Conservation (phyloP, 1,140 invertebrate species). For the Caenorhabditis latens region DNA sequence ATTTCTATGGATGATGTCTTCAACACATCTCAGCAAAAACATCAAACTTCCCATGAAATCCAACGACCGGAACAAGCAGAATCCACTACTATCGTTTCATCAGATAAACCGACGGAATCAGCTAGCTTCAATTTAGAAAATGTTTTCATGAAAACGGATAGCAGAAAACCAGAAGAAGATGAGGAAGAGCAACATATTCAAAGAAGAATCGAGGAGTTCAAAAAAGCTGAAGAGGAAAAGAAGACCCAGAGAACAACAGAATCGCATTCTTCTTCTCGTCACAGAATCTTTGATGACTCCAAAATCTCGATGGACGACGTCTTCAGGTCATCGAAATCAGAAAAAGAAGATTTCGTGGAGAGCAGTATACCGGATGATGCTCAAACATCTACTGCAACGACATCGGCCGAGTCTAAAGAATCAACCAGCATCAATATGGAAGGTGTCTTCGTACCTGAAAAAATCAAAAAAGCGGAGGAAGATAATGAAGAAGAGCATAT, state of each 20-base stretch:
- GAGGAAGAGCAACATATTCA: neutral
- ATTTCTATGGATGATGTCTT: slow-evolving; percentile 38
- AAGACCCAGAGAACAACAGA: neutral
- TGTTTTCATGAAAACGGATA: neutral
- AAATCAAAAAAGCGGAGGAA: neutral
- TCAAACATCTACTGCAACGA: neutral
- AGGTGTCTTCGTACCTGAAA: neutral
- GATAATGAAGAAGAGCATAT: neutral
- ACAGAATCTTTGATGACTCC: neutral
- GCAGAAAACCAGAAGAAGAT: neutral
- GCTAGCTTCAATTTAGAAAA: neutral
- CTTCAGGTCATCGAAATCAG: neutral
- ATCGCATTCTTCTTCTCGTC: neutral
- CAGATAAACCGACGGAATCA: neutral
- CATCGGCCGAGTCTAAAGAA: neutral
- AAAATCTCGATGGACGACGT: slow-evolving; percentile 21
- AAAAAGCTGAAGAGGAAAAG: neutral
- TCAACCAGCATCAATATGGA: neutral
- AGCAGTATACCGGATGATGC: too few relatives aligned
- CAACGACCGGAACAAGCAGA: neutral
- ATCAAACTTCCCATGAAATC: neutral
- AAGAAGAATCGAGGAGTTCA: slow-evolving; percentile 7
- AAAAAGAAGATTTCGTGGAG: neutral
- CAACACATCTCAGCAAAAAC: neutral
- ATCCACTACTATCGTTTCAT: neutral